Percentiles rank a stretch among this genome's conserved stretches.
These are phyloP conservation scores for Parazoanthus atlanticus DNA, from an alignment of 92 coral and sea anemone species.

Conservation along the genomic window DNA sequence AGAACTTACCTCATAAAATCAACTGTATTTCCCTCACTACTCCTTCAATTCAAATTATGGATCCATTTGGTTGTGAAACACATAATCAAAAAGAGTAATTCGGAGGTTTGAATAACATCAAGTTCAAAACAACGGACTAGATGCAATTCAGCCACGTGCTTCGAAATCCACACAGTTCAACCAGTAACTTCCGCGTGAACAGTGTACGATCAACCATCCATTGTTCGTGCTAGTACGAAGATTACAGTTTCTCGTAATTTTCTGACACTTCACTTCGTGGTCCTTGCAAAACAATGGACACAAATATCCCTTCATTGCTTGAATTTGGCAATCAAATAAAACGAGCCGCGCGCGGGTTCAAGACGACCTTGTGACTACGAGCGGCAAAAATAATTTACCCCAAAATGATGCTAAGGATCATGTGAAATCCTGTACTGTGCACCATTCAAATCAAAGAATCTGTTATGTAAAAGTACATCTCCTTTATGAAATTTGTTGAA, in stretches of 20 bases:
- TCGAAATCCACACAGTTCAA: neutral
- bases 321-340: neutral
- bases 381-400: neutral
- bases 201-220: slow-evolving; percentile 1
- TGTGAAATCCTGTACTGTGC: slow-evolving; percentile 13
- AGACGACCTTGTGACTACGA: neutral
- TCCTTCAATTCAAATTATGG: neutral
- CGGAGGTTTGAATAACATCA: neutral
- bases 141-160: neutral
- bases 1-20: neutral
- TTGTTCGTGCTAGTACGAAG: neutral
- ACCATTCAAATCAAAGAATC: too few relatives aligned
- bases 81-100: neutral
- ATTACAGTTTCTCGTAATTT: neutral
- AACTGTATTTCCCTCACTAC: neutral
- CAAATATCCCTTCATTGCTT: neutral
- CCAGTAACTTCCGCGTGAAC: neutral
- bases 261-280: neutral
- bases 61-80: slow-evolving; percentile 5
- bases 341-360: neutral
- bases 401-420: slow-evolving; percentile 11
- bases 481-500: too few relatives aligned
- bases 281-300: neutral
- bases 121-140: neutral
- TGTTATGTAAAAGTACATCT: neutral